phyloP scores from a whole-genome alignment of 1,140 invertebrate species.

The Teleopsis dalmanni region DNA sequence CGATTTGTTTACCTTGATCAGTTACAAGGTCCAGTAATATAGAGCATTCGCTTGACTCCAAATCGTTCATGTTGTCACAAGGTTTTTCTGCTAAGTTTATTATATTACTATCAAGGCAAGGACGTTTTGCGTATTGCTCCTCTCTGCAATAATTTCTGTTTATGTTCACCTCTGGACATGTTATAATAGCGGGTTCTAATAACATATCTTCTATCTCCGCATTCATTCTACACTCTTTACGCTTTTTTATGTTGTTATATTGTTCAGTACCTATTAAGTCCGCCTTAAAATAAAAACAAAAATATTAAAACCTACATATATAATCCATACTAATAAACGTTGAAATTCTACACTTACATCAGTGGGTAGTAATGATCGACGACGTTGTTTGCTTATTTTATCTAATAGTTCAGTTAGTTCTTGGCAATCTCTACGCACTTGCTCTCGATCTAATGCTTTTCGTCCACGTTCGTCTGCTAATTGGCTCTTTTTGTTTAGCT shows the following conservation, averaged over 20 bases:
- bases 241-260: constrained; percentile 16
- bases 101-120: too few species aligned
- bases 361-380: background rate
- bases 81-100: too few species aligned
- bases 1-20: constrained; percentile 32
- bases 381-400: constrained; percentile 22
- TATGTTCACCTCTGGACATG: constrained; percentile 27
- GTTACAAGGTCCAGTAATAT: constrained; percentile 35
- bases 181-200: constrained; percentile 30
- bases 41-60: constrained; percentile 31
- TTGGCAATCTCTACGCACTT: constrained; percentile 32
- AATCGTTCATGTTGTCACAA: too few species aligned
- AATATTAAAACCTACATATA: background rate
- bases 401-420: constrained; percentile 34
- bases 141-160: background rate
- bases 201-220: constrained; percentile 30
- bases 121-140: too few species aligned
- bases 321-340: background rate
- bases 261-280: constrained; percentile 22
- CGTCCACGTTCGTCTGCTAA: constrained; percentile 22
- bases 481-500: constrained; percentile 23
- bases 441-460: constrained; percentile 34
- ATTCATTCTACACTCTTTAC: constrained; percentile 35
- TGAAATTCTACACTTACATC: background rate
- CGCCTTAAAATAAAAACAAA: constrained; percentile 6